These are phyloP conservation scores for Acropora tenuis DNA, from an alignment of 64 coral and sea anemone species.

Conservation along the genomic window DNA sequence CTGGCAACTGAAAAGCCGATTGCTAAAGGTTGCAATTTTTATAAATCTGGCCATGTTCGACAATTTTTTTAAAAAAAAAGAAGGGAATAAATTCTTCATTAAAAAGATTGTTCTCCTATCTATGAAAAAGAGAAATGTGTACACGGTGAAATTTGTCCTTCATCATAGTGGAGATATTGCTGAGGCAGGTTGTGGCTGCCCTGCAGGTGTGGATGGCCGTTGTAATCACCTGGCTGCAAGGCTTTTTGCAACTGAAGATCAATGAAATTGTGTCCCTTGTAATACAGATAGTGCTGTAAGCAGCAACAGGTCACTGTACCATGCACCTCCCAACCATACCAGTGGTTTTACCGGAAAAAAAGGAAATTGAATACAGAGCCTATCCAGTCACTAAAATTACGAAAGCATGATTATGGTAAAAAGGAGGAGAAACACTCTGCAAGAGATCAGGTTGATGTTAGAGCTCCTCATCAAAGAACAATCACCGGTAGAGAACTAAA, in stretches of 20 bases:
- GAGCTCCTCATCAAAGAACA: slow-evolving; percentile 28
- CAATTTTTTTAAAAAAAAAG: slow-evolving; percentile 32
- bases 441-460: slow-evolving; percentile 25
- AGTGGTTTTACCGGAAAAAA: background rate
- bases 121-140: slow-evolving; percentile 49
- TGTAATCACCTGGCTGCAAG: background rate
- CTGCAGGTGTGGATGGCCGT: slow-evolving; percentile 47
- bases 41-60: slow-evolving; percentile 43
- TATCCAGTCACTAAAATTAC: slow-evolving; percentile 31
- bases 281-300: no score
- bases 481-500: background rate
- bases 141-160: slow-evolving; percentile 45
- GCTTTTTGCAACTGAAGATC: no score
- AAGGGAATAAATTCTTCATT: slow-evolving; percentile 18
- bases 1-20: slow-evolving; percentile 61
- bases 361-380: slow-evolving; percentile 48
- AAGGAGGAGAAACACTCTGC: slow-evolving; percentile 23
- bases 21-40: slow-evolving; percentile 63
- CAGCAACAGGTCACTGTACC: no score
- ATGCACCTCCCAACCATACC: no score
- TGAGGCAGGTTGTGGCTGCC: slow-evolving; percentile 50
- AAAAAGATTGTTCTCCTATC: slow-evolving; percentile 39
- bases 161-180: slow-evolving; percentile 35
- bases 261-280: no score
- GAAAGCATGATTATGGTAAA: slow-evolving; percentile 70